Evolutionary conservation across 2,888 invertebrate species (phyloP).

Genomic region (Phyllotreta cruciferae): DNA sequence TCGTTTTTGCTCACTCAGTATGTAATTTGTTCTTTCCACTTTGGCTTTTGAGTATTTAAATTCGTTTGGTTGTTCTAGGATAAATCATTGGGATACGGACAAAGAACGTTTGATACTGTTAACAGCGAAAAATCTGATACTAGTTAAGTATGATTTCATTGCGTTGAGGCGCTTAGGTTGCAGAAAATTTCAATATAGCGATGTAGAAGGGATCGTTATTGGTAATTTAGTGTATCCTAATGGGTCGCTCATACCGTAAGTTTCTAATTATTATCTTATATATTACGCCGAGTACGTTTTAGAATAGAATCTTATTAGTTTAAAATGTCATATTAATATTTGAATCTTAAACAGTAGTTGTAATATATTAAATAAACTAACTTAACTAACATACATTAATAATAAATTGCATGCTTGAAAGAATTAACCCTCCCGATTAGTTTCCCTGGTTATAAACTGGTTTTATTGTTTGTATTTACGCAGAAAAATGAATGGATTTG

Average conservation of each 20-base stretch:
- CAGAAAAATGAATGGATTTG: constrained; percentile 75
- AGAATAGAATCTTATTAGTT: constrained; percentile 10
- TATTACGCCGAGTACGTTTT: not conserved
- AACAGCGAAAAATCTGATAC: constrained; percentile 74
- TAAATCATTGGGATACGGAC: constrained; percentile 88
- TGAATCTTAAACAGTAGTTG: too few relatives aligned
- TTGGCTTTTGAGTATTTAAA: too few relatives aligned
- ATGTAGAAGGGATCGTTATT: constrained; percentile 74
- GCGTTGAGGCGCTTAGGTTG: constrained; percentile 76
- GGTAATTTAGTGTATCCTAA: constrained; percentile 84
- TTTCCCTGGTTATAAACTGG: constrained; percentile 26
- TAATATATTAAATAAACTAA: too few relatives aligned
- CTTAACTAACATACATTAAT: not conserved
- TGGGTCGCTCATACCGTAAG: constrained; percentile 85
- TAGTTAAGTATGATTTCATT: constrained; percentile 86
- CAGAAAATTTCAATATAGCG: constrained; percentile 71
- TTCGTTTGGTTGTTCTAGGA: too few relatives aligned
- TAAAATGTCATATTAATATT: too few relatives aligned
- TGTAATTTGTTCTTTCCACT: too few relatives aligned
- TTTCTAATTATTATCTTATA: constrained; percentile 46
- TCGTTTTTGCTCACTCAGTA: constrained; percentile 85
- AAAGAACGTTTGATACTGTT: constrained; percentile 80
- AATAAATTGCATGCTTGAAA: not conserved
- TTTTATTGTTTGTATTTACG: constrained; percentile 38
- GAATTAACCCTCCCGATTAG: not conserved